Conservation (phyloP, 2,797 vertebrate genomes). For the Telmatherina bonti region DNA sequence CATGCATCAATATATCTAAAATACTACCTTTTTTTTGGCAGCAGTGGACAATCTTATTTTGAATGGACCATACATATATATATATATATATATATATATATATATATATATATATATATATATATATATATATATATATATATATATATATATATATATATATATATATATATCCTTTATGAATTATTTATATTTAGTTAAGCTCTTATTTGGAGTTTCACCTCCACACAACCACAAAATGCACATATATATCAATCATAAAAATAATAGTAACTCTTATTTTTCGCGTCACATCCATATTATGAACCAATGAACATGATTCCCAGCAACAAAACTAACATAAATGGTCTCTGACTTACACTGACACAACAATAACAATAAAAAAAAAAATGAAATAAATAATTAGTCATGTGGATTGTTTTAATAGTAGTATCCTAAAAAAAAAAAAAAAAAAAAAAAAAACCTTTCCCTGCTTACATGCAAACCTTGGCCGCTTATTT, state of each 20-base stretch:
- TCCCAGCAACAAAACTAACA: not conserved
- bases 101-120: not conserved
- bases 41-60: conserved; percentile 12
- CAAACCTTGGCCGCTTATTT: conserved; percentile 41
- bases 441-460: too few species aligned
- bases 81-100: not conserved
- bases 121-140: not conserved
- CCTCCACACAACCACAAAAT: conserved; percentile 9
- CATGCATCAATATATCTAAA: not conserved
- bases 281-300: not conserved
- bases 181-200: too few species aligned
- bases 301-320: conserved; percentile 11
- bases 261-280: conserved; percentile 27
- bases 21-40: not conserved
- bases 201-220: not conserved
- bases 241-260: not conserved
- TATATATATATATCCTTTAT: too few species aligned
- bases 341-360: not conserved
- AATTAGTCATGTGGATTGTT: not conserved
- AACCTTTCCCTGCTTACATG: conserved; percentile 28
- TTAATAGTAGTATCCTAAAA: conserved; percentile 3
- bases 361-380: not conserved
- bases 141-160: not conserved
- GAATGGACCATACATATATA: not conserved
- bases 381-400: not conserved